Conservation (phyloP, 2,797 vertebrate genomes). For the Arctocebus calabarensis region DNA sequence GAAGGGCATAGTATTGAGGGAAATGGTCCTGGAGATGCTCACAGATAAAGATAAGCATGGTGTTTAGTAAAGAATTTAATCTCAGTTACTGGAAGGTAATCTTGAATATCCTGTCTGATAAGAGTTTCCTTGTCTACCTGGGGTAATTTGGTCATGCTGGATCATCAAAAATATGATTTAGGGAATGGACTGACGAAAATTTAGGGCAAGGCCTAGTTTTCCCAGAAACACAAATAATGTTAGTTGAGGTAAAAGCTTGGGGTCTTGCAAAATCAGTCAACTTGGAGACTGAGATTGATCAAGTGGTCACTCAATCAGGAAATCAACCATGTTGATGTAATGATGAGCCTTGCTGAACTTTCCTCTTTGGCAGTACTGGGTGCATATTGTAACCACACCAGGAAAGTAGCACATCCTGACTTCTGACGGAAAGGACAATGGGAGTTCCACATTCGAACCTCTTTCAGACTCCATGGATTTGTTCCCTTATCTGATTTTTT, state of each 20-base stretch:
- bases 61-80: neutral
- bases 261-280: neutral
- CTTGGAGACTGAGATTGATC: no score
- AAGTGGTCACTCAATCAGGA: no score
- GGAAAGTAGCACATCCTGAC: no score
- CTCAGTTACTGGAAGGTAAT: neutral
- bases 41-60: neutral
- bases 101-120: neutral
- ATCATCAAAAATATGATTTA: neutral
- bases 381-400: no score
- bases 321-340: no score
- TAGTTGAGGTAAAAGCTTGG: neutral
- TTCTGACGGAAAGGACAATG: no score
- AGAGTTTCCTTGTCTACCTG: neutral
- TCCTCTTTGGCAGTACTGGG: no score
- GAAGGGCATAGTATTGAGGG: neutral
- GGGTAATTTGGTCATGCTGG: fast-evolving
- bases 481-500: no score
- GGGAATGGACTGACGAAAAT: neutral
- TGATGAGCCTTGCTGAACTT: no score
- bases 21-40: neutral
- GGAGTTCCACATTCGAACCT: no score
- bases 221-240: neutral
- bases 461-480: no score
- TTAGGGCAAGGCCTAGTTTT: neutral